phyloP scores from a whole-genome alignment of 2,113 vertebrate species.

The Atlantisia rogersi region DNA sequence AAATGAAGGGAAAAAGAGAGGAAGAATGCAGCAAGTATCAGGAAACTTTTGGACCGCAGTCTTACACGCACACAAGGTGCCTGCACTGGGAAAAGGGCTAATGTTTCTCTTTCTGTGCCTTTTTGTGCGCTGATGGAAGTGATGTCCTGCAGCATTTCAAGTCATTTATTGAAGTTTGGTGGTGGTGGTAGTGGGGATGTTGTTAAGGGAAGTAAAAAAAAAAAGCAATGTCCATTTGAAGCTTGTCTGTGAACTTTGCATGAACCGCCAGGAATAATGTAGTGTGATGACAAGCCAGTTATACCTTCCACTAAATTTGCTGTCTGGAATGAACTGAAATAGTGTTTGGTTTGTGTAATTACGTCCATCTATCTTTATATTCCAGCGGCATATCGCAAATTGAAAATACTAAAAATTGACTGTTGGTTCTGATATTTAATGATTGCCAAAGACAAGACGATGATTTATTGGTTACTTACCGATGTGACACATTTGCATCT shows the following conservation, averaged over 20 bases:
- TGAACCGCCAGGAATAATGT: conserved; percentile 98
- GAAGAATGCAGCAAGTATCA: neutral
- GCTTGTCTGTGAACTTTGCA: conserved; percentile 99
- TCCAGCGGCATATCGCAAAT: conserved; percentile 99
- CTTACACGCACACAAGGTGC: neutral
- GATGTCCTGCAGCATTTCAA: conserved; percentile 69
- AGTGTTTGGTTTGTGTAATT: conserved; percentile 99
- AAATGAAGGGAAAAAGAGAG: neutral
- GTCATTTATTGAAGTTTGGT: conserved; percentile 84
- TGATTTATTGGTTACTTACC: conserved; percentile 99
- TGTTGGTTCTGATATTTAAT: conserved; percentile 99
- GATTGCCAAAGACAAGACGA: conserved; percentile 96
- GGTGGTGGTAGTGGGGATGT: conserved; percentile 55
- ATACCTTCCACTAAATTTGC: conserved; percentile 99
- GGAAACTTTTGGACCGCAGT: conserved; percentile 13
- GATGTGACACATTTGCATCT: conserved; percentile 98
- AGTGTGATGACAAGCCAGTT: conserved; percentile 96
- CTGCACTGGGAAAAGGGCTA: neutral
- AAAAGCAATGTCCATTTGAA: conserved; percentile 87
- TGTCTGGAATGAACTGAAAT: conserved; percentile 99
- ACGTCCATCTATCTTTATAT: conserved; percentile 99
- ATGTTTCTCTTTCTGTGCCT: conserved; percentile 66
- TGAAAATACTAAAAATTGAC: conserved; percentile 99
- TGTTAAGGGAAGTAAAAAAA: conserved; percentile 67
- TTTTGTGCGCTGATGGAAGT: conserved; percentile 69